Base-by-base conservation (phyloP, 1,140 invertebrate species). In the Phymorhynchus buccinoides region DNA sequence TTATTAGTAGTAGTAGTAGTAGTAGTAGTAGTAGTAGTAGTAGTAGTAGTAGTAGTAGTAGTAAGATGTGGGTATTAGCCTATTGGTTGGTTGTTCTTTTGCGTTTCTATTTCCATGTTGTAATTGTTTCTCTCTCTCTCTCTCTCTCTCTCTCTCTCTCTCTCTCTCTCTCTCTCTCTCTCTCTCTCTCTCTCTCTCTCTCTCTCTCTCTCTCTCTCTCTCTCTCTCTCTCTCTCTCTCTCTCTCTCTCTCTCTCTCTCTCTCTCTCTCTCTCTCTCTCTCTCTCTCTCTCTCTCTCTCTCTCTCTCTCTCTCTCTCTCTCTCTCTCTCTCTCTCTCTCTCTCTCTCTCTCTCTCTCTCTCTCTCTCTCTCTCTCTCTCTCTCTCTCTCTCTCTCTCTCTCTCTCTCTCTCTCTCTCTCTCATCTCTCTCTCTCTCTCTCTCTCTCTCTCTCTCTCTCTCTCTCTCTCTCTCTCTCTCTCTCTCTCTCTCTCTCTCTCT, bases 141-240 rank as follows among this genome's bases (percentile, higher is more conserved):
- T 48, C 39, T 71, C 62, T 66, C 71, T 22, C 44, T 41, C 39
- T 35, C 71, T 35, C 41, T 52, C 71, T 73, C 32, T 37, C 30
- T 22, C 22, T 35, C 42, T 78, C 73, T 84, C 42, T 42, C 22
- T 78, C 73, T 84, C n/a, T 52, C 22, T 78, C n/a, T 77, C 37
- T 35, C 18, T 78, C 27, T 84, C 66, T 73, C n/a, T 39, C 37
- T 84, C 62, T 84, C 71, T 27, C 41, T 73, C 82, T 78, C 79
- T 41, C 22, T 52, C 48, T 80, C 39, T 27, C 22, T 48, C 41
- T 22, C 3, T 32, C 44, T 3, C 22, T 48, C 79, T 48, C 22
- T 48, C 79, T 42, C n/a, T n/a, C 7, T n/a, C 77, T 37, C 12
- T 79, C 77, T 79, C 30, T 32, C 41, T 12, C 37, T n/a, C n/a